These are phyloP conservation scores for Parasteatoda lunata DNA, from an alignment of 2,888 invertebrate genomes.

Conservation along the genomic window DNA sequence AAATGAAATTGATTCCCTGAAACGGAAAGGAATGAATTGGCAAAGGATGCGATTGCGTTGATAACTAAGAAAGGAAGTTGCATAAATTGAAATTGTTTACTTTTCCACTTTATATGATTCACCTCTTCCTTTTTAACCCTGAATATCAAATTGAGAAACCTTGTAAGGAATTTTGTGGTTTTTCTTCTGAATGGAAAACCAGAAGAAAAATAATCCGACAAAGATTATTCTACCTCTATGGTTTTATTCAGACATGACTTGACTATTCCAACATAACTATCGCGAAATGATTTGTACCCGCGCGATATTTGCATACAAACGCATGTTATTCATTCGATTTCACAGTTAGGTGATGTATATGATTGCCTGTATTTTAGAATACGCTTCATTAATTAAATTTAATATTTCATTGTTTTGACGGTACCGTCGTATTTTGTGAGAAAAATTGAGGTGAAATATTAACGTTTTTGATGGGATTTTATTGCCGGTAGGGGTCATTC, in stretches of 20 bases:
- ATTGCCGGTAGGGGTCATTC: no score
- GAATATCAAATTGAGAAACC: neutral
- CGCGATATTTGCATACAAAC: neutral
- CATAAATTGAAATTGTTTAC: neutral
- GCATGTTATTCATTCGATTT: neutral
- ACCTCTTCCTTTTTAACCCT: neutral
- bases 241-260: neutral
- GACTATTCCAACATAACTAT: neutral
- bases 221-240: conserved; percentile 7
- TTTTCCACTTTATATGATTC: neutral
- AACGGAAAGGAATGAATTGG: neutral
- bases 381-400: no score
- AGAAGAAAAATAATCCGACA: no score
- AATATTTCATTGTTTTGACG: no score
- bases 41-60: neutral
- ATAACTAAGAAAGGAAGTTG: neutral
- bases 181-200: neutral
- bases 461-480: no score
- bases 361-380: no score
- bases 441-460: no score
- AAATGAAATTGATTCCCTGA: neutral
- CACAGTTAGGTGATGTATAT: neutral
- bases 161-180: neutral
- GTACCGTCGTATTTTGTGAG: no score
- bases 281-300: neutral